phyloP scores from a whole-genome alignment of 2,888 invertebrate genomes.

The Trichopria drosophilae region DNA sequence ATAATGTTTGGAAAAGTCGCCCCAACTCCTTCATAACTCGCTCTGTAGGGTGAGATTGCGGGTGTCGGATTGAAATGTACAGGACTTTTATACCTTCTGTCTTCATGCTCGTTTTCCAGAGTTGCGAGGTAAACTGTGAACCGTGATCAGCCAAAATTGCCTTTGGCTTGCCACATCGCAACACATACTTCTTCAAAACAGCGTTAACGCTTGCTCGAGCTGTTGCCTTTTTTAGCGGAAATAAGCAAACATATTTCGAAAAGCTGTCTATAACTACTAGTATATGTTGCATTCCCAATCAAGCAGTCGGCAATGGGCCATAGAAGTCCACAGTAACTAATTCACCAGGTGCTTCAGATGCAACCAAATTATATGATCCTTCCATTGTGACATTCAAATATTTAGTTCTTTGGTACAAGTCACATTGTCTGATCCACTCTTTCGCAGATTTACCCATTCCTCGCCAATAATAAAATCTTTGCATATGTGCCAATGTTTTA shows the following conservation, averaged over 20 bases:
- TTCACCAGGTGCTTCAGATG: conserved; percentile 12
- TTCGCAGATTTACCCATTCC: background rate
- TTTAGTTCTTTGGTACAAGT: conserved; percentile 5
- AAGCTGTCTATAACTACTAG: conserved; percentile 23
- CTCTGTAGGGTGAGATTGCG: too few species aligned
- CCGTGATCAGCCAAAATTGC: conserved; percentile 24
- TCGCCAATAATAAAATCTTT: conserved; percentile 9
- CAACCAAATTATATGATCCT: conserved; percentile 6
- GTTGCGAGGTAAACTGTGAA: conserved; percentile 27
- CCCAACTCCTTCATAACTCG: too few species aligned
- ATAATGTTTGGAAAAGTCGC: too few species aligned
- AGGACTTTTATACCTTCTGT: too few species aligned
- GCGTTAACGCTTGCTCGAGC: too few species aligned
- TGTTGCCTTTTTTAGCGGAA: too few species aligned
- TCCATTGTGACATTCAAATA: background rate
- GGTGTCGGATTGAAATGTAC: too few species aligned
- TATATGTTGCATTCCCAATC: conserved; percentile 22
- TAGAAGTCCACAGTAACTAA: conserved; percentile 29
- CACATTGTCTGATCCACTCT: background rate
- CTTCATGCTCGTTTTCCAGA: too few species aligned
- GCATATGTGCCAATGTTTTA: conserved; percentile 3
- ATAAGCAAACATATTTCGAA: conserved; percentile 22
- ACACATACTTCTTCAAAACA: too few species aligned
- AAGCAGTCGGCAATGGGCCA: conserved; percentile 23
- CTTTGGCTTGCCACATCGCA: conserved; percentile 14